Percentiles rank a stretch among this genome's conserved stretches.
These are phyloP conservation scores for Brenthis hecate DNA, from an alignment of 2,888 invertebrate species.

Conservation along the genomic window DNA sequence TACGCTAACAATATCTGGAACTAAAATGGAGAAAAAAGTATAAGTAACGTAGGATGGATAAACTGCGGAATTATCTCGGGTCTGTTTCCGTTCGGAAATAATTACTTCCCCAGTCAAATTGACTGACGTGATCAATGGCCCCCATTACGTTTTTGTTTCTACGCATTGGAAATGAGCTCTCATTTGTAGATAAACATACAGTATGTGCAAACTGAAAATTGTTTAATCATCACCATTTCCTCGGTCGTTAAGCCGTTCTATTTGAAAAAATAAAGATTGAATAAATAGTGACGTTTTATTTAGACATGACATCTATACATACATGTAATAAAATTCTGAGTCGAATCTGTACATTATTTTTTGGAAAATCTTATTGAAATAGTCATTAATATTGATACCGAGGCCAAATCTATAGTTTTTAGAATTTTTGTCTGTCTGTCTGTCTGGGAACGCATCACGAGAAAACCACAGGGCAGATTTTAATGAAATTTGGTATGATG, in stretches of 20 bases:
- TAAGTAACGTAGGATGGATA: slow-evolving; percentile 48
- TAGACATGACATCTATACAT: no score
- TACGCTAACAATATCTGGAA: slow-evolving; percentile 38
- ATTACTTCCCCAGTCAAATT: slow-evolving; percentile 49
- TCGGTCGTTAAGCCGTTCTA: slow-evolving; percentile 37
- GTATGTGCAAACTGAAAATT: slow-evolving; percentile 50
- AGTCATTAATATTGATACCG: no score
- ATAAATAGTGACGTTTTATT: not conserved
- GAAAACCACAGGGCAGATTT: no score
- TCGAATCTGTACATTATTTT: no score
- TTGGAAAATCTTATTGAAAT: no score
- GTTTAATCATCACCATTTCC: slow-evolving; percentile 58
- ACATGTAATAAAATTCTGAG: no score
- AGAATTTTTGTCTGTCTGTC: no score
- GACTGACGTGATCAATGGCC: slow-evolving; percentile 56
- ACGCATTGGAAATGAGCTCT: slow-evolving; percentile 51
- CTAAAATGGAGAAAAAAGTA: slow-evolving; percentile 26
- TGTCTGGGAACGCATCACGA: no score
- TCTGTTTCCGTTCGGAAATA: slow-evolving; percentile 66
- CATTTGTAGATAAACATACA: slow-evolving; percentile 49
- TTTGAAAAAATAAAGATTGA: slow-evolving; percentile 18
- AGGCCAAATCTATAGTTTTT: no score
- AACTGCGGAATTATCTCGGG: slow-evolving; percentile 52
- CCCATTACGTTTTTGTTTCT: slow-evolving; percentile 58
- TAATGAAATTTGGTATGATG: no score